phyloP scores from a whole-genome alignment of 2,888 invertebrate genomes.

The Andrena minutula region DNA sequence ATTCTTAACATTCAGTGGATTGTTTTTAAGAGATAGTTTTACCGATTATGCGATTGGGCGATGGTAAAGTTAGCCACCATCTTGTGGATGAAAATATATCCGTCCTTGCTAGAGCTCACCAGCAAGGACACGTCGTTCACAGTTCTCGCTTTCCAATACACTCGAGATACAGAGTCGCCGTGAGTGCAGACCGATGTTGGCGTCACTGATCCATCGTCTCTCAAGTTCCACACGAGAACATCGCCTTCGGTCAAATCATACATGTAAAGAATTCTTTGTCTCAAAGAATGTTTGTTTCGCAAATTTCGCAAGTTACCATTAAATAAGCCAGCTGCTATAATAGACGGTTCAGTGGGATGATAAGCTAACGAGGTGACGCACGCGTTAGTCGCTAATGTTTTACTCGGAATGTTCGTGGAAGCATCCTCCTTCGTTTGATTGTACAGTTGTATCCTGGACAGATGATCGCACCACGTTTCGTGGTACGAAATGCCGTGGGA shows the following conservation, averaged over 20 bases:
- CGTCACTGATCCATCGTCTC: slow-evolving; percentile 75
- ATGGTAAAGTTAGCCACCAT: slow-evolving; percentile 79
- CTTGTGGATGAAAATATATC: slow-evolving; percentile 80
- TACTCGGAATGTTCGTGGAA: slow-evolving; percentile 72
- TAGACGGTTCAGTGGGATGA: slow-evolving; percentile 85
- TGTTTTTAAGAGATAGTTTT: not conserved
- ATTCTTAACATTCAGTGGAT: not conserved
- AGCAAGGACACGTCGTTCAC: slow-evolving; percentile 76
- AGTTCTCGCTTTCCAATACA: slow-evolving; percentile 79
- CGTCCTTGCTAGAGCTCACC: slow-evolving; percentile 80
- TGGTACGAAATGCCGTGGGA: slow-evolving; percentile 77
- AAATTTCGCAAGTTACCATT: slow-evolving; percentile 74
- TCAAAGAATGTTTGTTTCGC: not conserved
- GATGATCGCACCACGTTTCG: slow-evolving; percentile 81
- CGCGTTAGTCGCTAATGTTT: slow-evolving; percentile 80
- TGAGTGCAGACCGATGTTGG: slow-evolving; percentile 78
- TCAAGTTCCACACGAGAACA: slow-evolving; percentile 82
- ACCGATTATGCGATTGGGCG: slow-evolving; percentile 73
- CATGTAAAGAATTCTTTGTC: not conserved
- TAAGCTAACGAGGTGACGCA: slow-evolving; percentile 85
- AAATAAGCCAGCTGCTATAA: slow-evolving; percentile 85
- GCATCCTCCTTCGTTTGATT: slow-evolving; percentile 77
- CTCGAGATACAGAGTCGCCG: slow-evolving; percentile 78
- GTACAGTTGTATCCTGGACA: slow-evolving; percentile 80
- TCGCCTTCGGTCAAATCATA: slow-evolving; percentile 74